Conservation (phyloP, 2,113 vertebrate species). For the Etheostoma cragini region DNA sequence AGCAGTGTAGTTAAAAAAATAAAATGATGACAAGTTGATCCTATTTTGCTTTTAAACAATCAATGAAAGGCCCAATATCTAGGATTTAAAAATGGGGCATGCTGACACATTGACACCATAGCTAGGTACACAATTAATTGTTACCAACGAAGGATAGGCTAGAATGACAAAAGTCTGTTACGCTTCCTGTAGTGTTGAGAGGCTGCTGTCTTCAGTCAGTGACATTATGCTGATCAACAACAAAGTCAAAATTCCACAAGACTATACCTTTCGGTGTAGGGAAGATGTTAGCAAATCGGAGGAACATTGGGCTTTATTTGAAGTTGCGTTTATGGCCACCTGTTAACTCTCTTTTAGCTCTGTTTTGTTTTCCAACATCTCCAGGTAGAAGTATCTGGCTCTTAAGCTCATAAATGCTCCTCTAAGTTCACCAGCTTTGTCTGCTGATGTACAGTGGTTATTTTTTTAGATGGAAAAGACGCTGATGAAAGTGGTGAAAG, state of each 20-base stretch:
- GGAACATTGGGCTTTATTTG: background rate
- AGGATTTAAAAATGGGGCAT: background rate
- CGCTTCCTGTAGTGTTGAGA: background rate
- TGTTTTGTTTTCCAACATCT: background rate
- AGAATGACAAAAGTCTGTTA: background rate
- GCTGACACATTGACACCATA: background rate
- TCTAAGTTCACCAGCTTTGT: background rate
- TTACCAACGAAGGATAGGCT: background rate
- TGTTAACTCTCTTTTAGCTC: background rate
- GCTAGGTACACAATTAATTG: background rate
- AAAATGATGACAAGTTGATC: too few species aligned
- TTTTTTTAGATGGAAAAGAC: too few species aligned
- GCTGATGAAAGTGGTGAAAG: too few species aligned
- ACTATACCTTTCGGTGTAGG: background rate
- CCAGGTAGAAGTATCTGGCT: background rate
- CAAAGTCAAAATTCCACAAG: background rate
- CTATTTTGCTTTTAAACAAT: background rate
- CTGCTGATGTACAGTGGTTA: background rate
- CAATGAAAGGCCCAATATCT: background rate
- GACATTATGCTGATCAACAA: background rate
- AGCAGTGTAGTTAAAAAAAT: background rate
- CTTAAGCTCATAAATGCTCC: background rate
- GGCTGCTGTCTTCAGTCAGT: background rate
- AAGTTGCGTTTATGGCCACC: background rate
- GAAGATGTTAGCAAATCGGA: background rate